Base-by-base conservation (phyloP, 2,113 vertebrate genomes). In the Rafetus swinhoei region DNA sequence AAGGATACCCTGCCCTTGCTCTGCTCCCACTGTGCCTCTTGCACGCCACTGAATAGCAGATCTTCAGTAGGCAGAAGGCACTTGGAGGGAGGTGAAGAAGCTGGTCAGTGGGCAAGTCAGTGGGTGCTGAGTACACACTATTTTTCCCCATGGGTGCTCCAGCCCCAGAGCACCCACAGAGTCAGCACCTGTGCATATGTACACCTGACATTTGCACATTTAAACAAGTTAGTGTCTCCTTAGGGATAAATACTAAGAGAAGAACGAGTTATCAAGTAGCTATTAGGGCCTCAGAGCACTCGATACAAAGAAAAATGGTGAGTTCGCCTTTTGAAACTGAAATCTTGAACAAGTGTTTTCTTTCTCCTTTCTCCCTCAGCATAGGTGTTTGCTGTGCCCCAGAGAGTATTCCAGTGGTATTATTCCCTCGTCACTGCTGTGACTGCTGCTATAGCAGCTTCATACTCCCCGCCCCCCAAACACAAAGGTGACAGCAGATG, bases 231-330 rank as follows among this genome's bases (percentile, higher is more conserved):
- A 81, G 19, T 89, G 8, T 87, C 4, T 57, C 85, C 32, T 2
- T 16, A 21, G 35, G 65, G 62, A 32, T 29, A 45, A 22, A 52
- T 29, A 11, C 18, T 84, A 69, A 60, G 19, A n/a, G n/a, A 2
- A n/a, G n/a, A n/a, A n/a, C n/a, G n/a, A n/a, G n/a, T n/a, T n/a
- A n/a, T n/a, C n/a, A n/a, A 0, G 19, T 50, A 84, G 45, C 62
- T 53, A 74, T 80, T 57, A 90, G 59, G 91, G 88, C 35, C n/a
- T n/a, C n/a, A n/a, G n/a, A n/a, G n/a, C n/a, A n/a, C 89, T 65
- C 27, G n/a, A 53, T 13, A 62, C 9, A 10, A 69, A 65, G 65
- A 69, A 69, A 69, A 69, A 16, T n/a, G 65, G 32, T n/a, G 65
- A 69, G 32, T 3, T 15, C 22, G 9, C 32, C 39, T 90, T 95